A percentile compares a stretch with the other conserved stretches of the same genome.
Evolutionary conservation across 2,888 invertebrate species (phyloP).

Genomic region (Sussaba pulchella): DNA sequence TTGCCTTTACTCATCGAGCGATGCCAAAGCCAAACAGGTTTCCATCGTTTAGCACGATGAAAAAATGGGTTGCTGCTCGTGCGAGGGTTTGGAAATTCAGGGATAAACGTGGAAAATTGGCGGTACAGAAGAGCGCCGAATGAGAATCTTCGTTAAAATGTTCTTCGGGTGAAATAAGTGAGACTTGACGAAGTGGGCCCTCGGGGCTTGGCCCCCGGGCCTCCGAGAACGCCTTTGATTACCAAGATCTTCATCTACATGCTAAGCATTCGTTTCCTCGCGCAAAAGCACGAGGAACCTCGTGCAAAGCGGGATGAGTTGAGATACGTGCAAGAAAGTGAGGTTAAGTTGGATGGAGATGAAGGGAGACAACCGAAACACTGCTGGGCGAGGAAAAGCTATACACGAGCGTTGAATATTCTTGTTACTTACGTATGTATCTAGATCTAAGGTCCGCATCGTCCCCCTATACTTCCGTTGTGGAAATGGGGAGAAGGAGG

Average conservation of each 20-base stretch:
- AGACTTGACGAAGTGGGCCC: conserved; percentile 83
- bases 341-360: conserved; percentile 23
- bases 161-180: conserved; percentile 78
- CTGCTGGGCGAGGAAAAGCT: conserved; percentile 56
- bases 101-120: neutral
- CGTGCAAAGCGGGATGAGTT: conserved; percentile 15
- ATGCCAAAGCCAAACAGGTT: neutral
- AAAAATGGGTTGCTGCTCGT: conserved; percentile 4
- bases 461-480: conserved; percentile 35
- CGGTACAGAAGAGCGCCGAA: conserved; percentile 11
- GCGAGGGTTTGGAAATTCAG: conserved; percentile 5
- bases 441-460: conserved; percentile 78
- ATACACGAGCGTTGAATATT: conserved; percentile 80
- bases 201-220: conserved; percentile 74
- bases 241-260: conserved; percentile 84
- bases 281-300: conserved; percentile 28
- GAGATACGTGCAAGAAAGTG: conserved; percentile 45
- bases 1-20: neutral
- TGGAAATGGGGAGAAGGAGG: neutral
- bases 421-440: conserved; percentile 83
- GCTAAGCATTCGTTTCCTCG: conserved; percentile 80
- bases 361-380: conserved; percentile 27
- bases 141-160: conserved; percentile 54
- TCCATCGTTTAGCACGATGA: neutral
- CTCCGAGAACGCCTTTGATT: conserved; percentile 80